Evolutionary conservation across 1,140 invertebrate species (phyloP).

Genomic region (Achatina immaculata): DNA sequence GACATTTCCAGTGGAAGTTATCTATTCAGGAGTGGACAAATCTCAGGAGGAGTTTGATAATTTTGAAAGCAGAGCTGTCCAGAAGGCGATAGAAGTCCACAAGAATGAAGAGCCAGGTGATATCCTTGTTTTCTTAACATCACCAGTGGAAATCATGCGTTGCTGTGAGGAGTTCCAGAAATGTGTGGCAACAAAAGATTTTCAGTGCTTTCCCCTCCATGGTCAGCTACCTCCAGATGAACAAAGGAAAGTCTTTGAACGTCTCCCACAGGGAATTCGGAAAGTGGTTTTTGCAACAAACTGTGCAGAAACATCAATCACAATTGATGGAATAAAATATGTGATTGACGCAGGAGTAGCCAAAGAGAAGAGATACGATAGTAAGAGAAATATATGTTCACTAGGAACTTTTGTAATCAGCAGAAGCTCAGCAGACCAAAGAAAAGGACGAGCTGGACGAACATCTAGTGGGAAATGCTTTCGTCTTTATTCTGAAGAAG

Average conservation of each 20-base stretch:
- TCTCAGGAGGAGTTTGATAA: constrained; percentile 84
- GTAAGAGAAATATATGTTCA: constrained; percentile 57
- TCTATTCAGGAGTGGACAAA: constrained; percentile 85
- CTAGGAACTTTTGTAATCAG: constrained; percentile 53
- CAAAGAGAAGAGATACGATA: constrained; percentile 64
- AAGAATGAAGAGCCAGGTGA: constrained; percentile 89
- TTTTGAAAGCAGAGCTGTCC: constrained; percentile 94
- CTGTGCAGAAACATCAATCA: constrained; percentile 69
- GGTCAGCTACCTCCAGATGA: constrained; percentile 95
- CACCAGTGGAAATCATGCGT: constrained; percentile 63
- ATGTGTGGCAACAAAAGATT: constrained; percentile 33
- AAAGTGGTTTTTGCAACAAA: constrained; percentile 70
- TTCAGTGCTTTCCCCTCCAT: constrained; percentile 81
- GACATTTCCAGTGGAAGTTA: constrained; percentile 90
- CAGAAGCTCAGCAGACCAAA: constrained; percentile 63
- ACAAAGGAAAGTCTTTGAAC: constrained; percentile 79
- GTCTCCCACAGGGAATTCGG: constrained; percentile 45
- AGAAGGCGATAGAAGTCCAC: constrained; percentile 96
- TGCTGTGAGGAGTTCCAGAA: constrained; percentile 50
- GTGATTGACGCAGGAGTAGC: constrained; percentile 68
- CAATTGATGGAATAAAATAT: constrained; percentile 66
- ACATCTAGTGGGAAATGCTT: constrained; percentile 61
- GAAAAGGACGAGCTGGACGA: constrained; percentile 67
- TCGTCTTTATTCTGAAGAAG: constrained; percentile 60
- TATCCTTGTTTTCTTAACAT: constrained; percentile 94